phyloP scores from a whole-genome alignment of 2,888 invertebrate genomes.

The Hofmannophila pseudospretella region DNA sequence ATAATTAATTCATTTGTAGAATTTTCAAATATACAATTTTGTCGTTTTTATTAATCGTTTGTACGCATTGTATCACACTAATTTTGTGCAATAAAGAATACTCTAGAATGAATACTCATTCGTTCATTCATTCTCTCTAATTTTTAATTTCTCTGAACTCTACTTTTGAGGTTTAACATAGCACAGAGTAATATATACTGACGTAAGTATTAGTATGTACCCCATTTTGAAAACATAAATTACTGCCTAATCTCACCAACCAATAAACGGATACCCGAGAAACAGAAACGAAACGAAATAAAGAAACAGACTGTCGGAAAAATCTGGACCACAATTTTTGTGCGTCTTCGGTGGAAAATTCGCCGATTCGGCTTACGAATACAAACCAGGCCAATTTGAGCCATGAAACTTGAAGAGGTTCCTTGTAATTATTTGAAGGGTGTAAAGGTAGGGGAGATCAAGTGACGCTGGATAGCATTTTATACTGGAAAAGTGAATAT shows the following conservation, averaged over 20 bases:
- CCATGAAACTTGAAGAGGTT: constrained; percentile 17
- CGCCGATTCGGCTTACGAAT: constrained; percentile 42
- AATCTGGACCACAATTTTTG: constrained; percentile 54
- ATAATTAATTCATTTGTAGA: too few relatives aligned
- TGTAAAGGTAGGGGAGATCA: constrained; percentile 28
- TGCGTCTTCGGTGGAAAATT: constrained; percentile 46
- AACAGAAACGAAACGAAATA: constrained; percentile 55
- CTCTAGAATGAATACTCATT: too few relatives aligned
- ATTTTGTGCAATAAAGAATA: too few relatives aligned
- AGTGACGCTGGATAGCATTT: constrained; percentile 29
- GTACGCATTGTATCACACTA: too few relatives aligned
- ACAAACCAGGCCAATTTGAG: constrained; percentile 37
- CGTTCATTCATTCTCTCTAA: too few relatives aligned
- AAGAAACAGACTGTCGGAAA: constrained; percentile 53
- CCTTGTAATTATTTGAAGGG: constrained; percentile 21
- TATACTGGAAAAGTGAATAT: constrained; percentile 58
- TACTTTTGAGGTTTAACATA: too few relatives aligned
- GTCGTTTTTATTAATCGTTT: too few relatives aligned
- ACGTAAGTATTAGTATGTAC: too few relatives aligned
- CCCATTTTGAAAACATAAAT: constrained; percentile 49
- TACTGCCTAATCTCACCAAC: constrained; percentile 51
- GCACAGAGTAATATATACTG: too few relatives aligned
- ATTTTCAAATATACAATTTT: too few relatives aligned
- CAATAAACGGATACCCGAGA: constrained; percentile 55
- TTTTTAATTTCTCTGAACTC: too few relatives aligned